phyloP scores from a whole-genome alignment of 2,797 vertebrate species.

The Aulostomus chinensis region DNA sequence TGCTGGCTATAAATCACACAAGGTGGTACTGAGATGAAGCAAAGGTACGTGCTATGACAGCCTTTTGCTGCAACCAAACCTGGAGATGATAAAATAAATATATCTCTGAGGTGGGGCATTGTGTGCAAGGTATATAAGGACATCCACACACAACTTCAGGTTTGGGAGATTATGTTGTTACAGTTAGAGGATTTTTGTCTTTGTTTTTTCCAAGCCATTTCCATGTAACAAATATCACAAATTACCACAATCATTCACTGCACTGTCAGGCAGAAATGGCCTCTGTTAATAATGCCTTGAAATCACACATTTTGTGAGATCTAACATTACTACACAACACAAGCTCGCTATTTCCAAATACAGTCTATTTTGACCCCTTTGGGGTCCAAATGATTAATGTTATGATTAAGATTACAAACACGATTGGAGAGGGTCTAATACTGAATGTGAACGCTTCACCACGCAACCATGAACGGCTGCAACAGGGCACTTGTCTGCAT shows the following conservation, averaged over 20 bases:
- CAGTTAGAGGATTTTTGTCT: too few relatives aligned
- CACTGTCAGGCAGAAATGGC: conserved; percentile 18
- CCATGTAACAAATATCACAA: conserved; percentile 21
- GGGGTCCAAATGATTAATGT: too few relatives aligned
- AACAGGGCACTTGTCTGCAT: too few relatives aligned
- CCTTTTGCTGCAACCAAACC: conserved; percentile 77
- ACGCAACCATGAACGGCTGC: too few relatives aligned
- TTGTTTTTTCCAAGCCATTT: too few relatives aligned
- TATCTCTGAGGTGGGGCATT: conserved; percentile 37
- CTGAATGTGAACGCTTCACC: too few relatives aligned
- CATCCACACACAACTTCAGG: conserved; percentile 8
- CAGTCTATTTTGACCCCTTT: too few relatives aligned
- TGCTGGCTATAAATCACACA: conserved; percentile 91
- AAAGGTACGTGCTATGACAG: conserved; percentile 80
- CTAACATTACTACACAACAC: too few relatives aligned
- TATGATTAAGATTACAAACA: too few relatives aligned
- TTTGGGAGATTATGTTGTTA: conserved; percentile 18
- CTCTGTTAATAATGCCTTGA: conserved; percentile 13
- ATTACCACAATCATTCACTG: conserved; percentile 26
- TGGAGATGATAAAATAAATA: conserved; percentile 85
- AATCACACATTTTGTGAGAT: too few relatives aligned
- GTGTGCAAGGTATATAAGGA: not conserved
- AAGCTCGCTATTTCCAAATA: too few relatives aligned
- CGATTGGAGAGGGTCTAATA: too few relatives aligned
- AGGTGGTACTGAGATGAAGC: conserved; percentile 82